Percentiles rank a stretch among this genome's conserved stretches.
These are phyloP conservation scores for Chloroceryle inda DNA, from an alignment of 2,797 vertebrate genomes.

Conservation along the genomic window DNA sequence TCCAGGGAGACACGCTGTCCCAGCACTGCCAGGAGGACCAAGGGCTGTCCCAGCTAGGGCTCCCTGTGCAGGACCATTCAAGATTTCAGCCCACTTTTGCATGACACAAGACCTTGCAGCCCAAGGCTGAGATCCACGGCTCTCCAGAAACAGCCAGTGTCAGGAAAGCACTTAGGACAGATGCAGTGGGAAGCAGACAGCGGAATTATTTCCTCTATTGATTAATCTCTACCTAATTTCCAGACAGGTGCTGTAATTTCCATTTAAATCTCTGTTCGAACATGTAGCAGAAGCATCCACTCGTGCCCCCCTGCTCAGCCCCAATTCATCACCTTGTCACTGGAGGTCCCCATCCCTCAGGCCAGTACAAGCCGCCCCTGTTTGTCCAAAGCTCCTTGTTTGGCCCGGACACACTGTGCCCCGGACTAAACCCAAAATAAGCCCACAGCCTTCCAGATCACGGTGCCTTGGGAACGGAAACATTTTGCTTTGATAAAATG, in stretches of 20 bases:
- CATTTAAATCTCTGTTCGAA: not conserved
- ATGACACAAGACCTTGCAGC: not conserved
- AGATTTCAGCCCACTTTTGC: not conserved
- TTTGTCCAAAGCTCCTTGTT: not conserved
- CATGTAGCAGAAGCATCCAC: not conserved
- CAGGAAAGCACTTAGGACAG: not conserved
- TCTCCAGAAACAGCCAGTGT: not conserved
- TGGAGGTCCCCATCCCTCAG: accelerated
- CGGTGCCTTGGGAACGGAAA: conserved; percentile 51
- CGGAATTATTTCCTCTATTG: not conserved
- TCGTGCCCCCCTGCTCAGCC: not conserved
- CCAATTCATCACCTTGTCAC: not conserved
- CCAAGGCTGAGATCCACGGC: not conserved
- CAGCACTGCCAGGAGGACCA: not conserved
- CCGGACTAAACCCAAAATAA: conserved; percentile 9
- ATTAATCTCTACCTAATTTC: not conserved
- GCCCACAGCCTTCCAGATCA: not conserved
- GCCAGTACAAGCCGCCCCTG: not conserved
- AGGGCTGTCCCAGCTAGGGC: not conserved
- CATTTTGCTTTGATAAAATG: conserved; percentile 21
- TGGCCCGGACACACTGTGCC: not conserved
- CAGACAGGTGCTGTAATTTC: not conserved
- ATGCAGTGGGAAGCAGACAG: not conserved
- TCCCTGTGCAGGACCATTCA: not conserved
- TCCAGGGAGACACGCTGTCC: not conserved